A percentile compares a stretch with the other conserved stretches of the same genome.
Conservation (phyloP, 2,797 vertebrate genomes). For the Apogon talboti region DNA sequence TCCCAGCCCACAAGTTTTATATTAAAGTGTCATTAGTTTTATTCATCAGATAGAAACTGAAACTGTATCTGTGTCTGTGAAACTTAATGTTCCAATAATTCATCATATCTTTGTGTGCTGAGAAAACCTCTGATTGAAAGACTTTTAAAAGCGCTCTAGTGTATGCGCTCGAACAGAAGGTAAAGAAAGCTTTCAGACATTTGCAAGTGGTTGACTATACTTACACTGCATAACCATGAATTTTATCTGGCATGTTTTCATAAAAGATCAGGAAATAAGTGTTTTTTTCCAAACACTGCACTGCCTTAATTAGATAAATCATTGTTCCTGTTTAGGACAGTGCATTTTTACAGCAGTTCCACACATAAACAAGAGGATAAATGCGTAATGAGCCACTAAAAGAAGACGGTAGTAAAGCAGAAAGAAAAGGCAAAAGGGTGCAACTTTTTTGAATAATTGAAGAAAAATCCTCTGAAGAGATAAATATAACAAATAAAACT, state of each 20-base stretch:
- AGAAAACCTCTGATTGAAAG: conserved; percentile 10
- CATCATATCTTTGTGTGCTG: background rate
- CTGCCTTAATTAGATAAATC: conserved; percentile 14
- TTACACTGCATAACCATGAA: background rate
- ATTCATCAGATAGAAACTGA: conserved; percentile 19
- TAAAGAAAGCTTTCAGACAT: background rate
- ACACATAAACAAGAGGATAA: conserved; percentile 1
- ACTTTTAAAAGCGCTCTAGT: background rate
- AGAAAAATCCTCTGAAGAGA: background rate
- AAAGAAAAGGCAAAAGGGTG: too few relatives aligned
- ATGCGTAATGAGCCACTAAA: background rate
- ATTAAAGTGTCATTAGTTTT: conserved; percentile 13
- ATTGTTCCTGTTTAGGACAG: background rate
- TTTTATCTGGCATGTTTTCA: background rate
- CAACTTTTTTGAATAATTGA: background rate
- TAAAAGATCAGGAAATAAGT: conserved; percentile 7
- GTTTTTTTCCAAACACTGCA: conserved; percentile 3
- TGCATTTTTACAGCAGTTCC: background rate
- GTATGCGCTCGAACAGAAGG: background rate
- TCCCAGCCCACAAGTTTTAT: conserved; percentile 13
- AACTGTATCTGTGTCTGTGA: background rate
- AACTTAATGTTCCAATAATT: background rate
- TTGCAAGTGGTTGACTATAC: background rate
- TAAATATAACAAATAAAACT: too few relatives aligned
- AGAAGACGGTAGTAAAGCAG: background rate